These are phyloP conservation scores for Melolontha melolontha DNA, from an alignment of 2,888 invertebrate species.

Conservation along the genomic window DNA sequence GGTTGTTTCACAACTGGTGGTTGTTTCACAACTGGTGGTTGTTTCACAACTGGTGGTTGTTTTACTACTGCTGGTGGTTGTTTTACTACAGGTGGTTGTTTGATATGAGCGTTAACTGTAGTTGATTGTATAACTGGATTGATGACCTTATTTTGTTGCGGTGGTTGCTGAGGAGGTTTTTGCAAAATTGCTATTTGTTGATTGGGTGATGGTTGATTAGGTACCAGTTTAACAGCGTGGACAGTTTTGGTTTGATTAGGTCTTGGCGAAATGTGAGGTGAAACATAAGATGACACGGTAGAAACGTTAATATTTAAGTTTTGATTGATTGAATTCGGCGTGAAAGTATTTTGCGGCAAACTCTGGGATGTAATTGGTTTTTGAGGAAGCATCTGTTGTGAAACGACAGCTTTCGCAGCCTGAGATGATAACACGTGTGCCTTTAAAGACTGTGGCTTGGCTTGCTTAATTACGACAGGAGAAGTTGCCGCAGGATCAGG, in stretches of 20 bases:
- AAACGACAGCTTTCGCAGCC: constrained; percentile 60
- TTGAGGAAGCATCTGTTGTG: constrained; percentile 49
- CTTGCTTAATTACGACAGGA: constrained; percentile 60
- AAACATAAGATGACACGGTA: constrained; percentile 55
- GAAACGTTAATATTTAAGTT: constrained; percentile 59
- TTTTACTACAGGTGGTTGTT: constrained; percentile 43
- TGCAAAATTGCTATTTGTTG: constrained; percentile 35
- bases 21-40: constrained; percentile 28
- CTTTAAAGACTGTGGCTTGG: constrained; percentile 71
- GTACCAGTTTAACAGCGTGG: constrained; percentile 49
- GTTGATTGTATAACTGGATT: constrained; percentile 42
- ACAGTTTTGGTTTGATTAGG: constrained; percentile 46
- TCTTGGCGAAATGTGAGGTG: constrained; percentile 59
- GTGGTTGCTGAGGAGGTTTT: constrained; percentile 46
- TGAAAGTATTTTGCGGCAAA: constrained; percentile 40
- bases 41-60: constrained; percentile 21
- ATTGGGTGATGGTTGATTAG: constrained; percentile 51
- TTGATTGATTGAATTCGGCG: constrained; percentile 53
- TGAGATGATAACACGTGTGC: constrained; percentile 73
- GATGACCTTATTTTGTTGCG: constrained; percentile 46
- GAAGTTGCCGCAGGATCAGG: constrained; percentile 24
- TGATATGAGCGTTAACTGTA: constrained; percentile 54
- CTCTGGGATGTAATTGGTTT: constrained; percentile 51
- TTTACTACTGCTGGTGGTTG: constrained; percentile 37
- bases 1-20: constrained; percentile 12